Evolutionary conservation across 2,113 vertebrate species (phyloP), one percentile per base, ranked within the genome.

Genomic region (Rhinolophus sinicus): DNA sequence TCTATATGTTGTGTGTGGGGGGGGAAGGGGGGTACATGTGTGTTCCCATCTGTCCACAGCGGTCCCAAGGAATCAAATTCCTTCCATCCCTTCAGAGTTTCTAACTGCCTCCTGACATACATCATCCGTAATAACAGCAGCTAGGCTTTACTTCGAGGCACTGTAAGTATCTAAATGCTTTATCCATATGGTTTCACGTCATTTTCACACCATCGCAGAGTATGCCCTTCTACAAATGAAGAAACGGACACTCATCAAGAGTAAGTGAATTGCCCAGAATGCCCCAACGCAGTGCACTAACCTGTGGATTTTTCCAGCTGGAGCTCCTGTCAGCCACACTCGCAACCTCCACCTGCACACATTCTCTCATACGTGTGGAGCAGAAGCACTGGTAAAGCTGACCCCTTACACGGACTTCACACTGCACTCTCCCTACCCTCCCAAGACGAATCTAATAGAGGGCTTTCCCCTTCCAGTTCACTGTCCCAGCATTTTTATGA

Each of bases 331-430:
- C 67, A 33, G 16, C 26, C 54, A 15, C 33, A n/a, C 35, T 16
- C 6, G 26, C 38, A 21, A 21, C 19, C 38, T 28, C 33, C 21
- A 35, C 21, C 28, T 64, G 18, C 2, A 56, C 14, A 1, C 3
- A 6, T 6, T n/a, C 22, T 62, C 84, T 28, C 18, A 0, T 3
- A 18, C 14, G 19, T 16, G 33, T 87, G 67, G 54, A 5, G 22
- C 4, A 10, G 58, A 18, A 16, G 44, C 44, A 2, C 6, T 0
- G 47, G 30, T 16, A 38, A 16, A 26, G 38, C 4, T 4, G 7
- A 72, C 33, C 30, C 0, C 18, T 3, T 26, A 15, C 2, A 12
- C 0, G 69, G 52, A 28, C 2, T 28, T 62, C 12, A 15, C 2
- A 14, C 21, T 1, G 6, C 5, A 14, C 8, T 26, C 26, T 26